Evolutionary conservation across 2,113 vertebrate species (phyloP).

Genomic region (Python bivittatus): DNA sequence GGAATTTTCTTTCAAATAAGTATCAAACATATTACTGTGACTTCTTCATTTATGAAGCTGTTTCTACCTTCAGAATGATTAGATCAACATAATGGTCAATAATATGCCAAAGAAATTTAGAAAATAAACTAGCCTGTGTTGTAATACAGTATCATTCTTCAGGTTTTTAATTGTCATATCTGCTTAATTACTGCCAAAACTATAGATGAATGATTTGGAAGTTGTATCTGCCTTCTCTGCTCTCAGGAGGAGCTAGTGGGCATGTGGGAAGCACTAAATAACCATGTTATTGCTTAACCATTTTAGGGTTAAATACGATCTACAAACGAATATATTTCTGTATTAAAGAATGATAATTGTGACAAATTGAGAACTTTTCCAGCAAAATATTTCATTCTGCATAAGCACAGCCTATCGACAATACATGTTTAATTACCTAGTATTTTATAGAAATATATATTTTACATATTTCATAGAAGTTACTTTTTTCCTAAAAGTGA

Average conservation of each 20-base stretch:
- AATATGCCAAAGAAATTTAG: not conserved
- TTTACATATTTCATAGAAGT: not conserved
- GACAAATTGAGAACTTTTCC: not conserved
- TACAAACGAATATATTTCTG: not conserved
- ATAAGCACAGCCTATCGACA: not conserved
- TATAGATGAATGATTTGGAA: no score
- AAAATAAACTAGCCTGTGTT: not conserved
- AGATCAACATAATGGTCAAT: not conserved
- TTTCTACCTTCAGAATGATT: not conserved
- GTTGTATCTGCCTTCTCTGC: no score
- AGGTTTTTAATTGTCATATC: no score
- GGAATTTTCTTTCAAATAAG: not conserved
- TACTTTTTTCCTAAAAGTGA: slow-evolving; percentile 6
- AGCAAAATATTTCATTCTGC: not conserved
- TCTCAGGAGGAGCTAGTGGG: no score
- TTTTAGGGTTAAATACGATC: not conserved
- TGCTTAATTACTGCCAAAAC: no score
- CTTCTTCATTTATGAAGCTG: not conserved
- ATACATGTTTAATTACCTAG: not conserved
- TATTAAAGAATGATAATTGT: not conserved
- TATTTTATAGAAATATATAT: slow-evolving; percentile 13
- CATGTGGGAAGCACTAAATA: no score
- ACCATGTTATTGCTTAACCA: not conserved
- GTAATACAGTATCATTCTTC: no score
- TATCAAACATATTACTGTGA: not conserved